Base-by-base conservation (phyloP, 2,797 vertebrate genomes). In the Nannoperca australis region DNA sequence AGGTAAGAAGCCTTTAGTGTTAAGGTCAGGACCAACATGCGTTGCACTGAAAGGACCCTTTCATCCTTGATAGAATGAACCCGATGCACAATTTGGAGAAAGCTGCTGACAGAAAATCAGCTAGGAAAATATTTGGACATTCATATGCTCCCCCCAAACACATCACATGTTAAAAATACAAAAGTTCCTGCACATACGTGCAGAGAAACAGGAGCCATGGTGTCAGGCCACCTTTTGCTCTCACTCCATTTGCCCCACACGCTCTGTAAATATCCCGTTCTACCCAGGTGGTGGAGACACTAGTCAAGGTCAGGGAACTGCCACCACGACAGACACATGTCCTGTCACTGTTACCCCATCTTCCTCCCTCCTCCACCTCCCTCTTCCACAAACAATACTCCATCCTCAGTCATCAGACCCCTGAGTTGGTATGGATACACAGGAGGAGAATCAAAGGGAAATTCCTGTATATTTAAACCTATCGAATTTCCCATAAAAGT, bases 71-170 rank as follows among this genome's bases (percentile, higher is more conserved):
- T 85, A 88, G 90, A 93, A 89, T 84, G 81, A 93, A 93, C 91
- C 89, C 89, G 86, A 92, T 76, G 85, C 82, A 92, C 87, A 88
- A 93, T 93, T 92, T 91, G 84, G 83, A 87, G 87, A 92, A 92
- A 91, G 81, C 88, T 80, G 92, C 92, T 92, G 92, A 94, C 92
- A 95, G 91, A 93, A 93, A 93, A 92, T 93, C 91, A 93, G 87
- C 88, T 88, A 89, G 82, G 69, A 94, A 94, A 95, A 94, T 93
- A 95, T 94, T 94, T 93, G 82, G 85, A 87, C 75, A 60, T 87
- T 78, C 86, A 79, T 68, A 76, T 70, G 60, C 87, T 66, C 74
- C 83, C 71, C 70, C 79, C 62, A 87, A 94, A 92, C 90, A 89
- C 89, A 91, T 86, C 78, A 71, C 84, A 83, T 85, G 85, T 88